These are phyloP conservation scores for Polydrusus tereticollis DNA, from an alignment of 2,888 invertebrate genomes.

Conservation along the genomic window DNA sequence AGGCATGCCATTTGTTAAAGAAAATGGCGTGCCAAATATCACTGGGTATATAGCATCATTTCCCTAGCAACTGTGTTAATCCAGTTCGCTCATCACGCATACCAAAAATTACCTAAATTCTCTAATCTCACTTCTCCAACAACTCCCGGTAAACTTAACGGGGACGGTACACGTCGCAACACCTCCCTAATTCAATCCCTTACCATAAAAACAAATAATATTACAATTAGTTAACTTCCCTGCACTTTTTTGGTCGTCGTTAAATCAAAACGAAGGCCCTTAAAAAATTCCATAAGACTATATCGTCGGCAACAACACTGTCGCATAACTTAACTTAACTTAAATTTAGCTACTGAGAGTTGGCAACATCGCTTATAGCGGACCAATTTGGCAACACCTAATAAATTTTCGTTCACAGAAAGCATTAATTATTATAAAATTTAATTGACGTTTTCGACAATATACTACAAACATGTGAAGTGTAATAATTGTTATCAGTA, in stretches of 20 bases:
- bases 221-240: constrained; percentile 42
- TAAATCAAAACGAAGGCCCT: constrained; percentile 32
- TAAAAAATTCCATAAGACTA: constrained; percentile 21
- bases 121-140: not conserved
- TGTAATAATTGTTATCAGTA: too few species aligned
- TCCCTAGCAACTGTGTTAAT: too few species aligned
- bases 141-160: not conserved
- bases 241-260: constrained; percentile 46
- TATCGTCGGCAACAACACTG: constrained; percentile 6
- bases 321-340: constrained; percentile 11
- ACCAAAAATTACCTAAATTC: not conserved
- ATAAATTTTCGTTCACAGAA: not conserved
- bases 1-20: not conserved
- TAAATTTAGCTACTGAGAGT: constrained; percentile 35
- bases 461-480: too few species aligned
- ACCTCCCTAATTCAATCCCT: constrained; percentile 23
- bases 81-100: too few species aligned
- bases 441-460: not conserved
- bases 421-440: not conserved
- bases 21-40: not conserved
- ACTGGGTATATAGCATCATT: not conserved
- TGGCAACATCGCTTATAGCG: constrained; percentile 13
- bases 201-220: constrained; percentile 35
- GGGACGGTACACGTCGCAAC: not conserved
- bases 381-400: constrained; percentile 6